Conservation (phyloP, 2,797 vertebrate species). For the Pseudopleuronectes americanus region DNA sequence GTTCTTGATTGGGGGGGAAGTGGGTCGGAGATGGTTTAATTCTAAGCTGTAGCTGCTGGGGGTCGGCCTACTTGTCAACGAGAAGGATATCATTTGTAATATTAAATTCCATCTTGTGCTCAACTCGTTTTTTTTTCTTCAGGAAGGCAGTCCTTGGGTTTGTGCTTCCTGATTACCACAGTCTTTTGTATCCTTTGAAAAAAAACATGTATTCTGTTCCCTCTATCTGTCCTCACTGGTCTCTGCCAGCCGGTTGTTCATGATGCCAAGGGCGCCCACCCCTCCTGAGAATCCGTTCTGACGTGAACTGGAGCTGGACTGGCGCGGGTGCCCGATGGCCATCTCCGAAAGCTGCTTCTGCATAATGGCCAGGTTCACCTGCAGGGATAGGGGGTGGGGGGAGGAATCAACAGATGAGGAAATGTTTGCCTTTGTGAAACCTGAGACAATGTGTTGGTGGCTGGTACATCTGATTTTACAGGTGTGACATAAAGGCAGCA, state of each 20-base stretch:
- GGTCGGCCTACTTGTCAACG: slow-evolving; percentile 10
- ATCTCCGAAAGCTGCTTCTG: slow-evolving; percentile 95
- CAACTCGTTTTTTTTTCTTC: not conserved
- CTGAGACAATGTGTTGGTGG: slow-evolving; percentile 2
- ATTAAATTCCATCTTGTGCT: slow-evolving; percentile 26
- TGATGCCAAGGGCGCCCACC: slow-evolving; percentile 94
- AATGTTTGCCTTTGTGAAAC: slow-evolving; percentile 3
- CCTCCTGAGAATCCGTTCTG: slow-evolving; percentile 93
- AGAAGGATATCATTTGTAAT: slow-evolving; percentile 15
- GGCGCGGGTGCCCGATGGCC: slow-evolving; percentile 89
- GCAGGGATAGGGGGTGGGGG: slow-evolving; percentile 4
- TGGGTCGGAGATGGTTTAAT: slow-evolving; percentile 20
- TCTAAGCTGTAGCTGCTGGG: slow-evolving; percentile 1
- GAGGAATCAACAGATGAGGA: slow-evolving; percentile 11
- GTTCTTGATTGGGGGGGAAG: slow-evolving; percentile 21
- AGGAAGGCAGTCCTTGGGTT: not conserved
- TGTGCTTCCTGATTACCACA: slow-evolving; percentile 12
- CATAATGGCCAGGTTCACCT: slow-evolving; percentile 92
- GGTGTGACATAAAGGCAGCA: slow-evolving; percentile 31
- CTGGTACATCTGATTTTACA: slow-evolving; percentile 29
- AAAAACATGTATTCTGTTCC: not conserved
- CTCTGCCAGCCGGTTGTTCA: slow-evolving; percentile 97
- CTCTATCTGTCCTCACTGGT: slow-evolving; percentile 92
- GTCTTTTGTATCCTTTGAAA: slow-evolving; percentile 16
- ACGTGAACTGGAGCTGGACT: slow-evolving; percentile 77